Conservation (phyloP, 2,113 vertebrate genomes). For the Lipophrys pholis region DNA sequence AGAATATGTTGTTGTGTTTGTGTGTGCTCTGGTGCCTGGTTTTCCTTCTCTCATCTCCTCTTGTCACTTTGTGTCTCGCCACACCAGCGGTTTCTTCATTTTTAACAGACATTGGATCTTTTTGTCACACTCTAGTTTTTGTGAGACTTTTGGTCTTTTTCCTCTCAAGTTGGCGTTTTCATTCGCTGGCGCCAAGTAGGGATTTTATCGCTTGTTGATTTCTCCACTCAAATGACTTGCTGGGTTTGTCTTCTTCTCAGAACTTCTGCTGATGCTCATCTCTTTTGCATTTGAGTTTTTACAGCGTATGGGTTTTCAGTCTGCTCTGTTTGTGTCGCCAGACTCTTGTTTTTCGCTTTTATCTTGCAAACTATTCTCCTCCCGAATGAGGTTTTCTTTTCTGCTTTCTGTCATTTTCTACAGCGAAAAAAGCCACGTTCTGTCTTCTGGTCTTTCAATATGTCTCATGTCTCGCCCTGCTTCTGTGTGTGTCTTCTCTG, state of each 20-base stretch:
- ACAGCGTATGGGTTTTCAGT: not conserved
- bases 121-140: not conserved
- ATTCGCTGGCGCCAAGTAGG: not conserved
- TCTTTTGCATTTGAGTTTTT: not conserved
- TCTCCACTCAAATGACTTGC: not conserved
- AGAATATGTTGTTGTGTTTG: not conserved
- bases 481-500: conserved; percentile 12
- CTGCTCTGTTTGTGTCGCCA: not conserved
- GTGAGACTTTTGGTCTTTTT: not conserved
- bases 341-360: too few relatives aligned
- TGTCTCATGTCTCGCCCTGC: not conserved
- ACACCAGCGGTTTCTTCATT: not conserved
- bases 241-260: not conserved
- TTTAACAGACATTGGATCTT: not conserved
- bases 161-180: not conserved
- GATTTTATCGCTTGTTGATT: not conserved
- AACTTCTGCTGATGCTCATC: conserved; percentile 8
- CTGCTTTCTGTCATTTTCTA: too few relatives aligned
- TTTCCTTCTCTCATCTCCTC: not conserved
- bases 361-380: too few relatives aligned
- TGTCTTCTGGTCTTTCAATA: not conserved
- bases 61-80: not conserved
- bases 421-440: not conserved
- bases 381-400: too few relatives aligned
- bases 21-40: not conserved